Evolutionary conservation across 2,113 vertebrate species (phyloP), one percentile per base, ranked within the genome.

Genomic region (Eleginops maclovinus): DNA sequence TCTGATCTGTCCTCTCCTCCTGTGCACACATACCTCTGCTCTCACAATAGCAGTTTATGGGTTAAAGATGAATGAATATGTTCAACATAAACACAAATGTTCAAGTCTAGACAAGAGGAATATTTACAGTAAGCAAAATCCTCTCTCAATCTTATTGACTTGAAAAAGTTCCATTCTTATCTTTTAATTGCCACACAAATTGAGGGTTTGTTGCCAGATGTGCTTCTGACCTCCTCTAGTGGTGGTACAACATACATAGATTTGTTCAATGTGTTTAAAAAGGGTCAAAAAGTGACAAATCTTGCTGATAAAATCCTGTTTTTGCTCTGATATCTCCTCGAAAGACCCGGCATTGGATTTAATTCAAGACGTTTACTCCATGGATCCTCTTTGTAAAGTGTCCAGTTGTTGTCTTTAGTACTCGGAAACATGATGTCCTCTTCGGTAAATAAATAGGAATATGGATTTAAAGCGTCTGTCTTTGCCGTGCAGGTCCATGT

Each of bases 401-500:
- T 26, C 36, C 17, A 15, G 1, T 46, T 65, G 1, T 19, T 28
- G 51, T 63, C 24, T 36, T 50, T 13, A 53, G 16, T 15, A 17
- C 59, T 10, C 31, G 2, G 1, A 47, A 24, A n/a, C 28, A 16
- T 49, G 24, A 47, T 31, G 40, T 47, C 19, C 15, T 46, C 11
- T 46, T 16, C 12, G 26, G 51, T 21, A 24, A 41, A 76, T 58
- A 0, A 21, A 31, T 8, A 0, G 13, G 3, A 75, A 47, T 2
- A 9, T 28, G 2, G 14, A 26, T 19, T 28, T 53, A 4, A 47
- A 56, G 5, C 7, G 50, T 79, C 28, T 77, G 16, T 14, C 70
- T 56, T 65, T 40, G 36, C 62, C 31, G 40, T 66, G 17, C 94
- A 99, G 98, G 98, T 99, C 51, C 98, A 99, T 0, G 97, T 99